These are phyloP conservation scores for Drosophila mettleri DNA, from an alignment of 2,888 invertebrate species.

Conservation along the genomic window DNA sequence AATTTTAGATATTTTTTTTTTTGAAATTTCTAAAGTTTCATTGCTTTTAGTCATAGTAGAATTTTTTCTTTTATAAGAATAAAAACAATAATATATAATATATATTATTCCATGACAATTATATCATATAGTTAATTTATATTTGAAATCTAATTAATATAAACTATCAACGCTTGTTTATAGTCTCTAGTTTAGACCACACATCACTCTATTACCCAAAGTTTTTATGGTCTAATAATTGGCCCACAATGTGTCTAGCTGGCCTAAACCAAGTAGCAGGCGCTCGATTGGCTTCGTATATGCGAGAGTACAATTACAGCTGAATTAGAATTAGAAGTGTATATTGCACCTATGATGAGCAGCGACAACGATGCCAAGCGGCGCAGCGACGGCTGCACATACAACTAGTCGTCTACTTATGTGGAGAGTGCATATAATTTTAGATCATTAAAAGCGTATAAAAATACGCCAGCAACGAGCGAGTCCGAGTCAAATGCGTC, in stretches of 20 bases:
- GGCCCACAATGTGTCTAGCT: conserved; percentile 23
- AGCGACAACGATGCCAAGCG: conserved; percentile 47
- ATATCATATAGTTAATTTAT: too few relatives aligned
- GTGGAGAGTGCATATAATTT: conserved; percentile 66
- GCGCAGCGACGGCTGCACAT: conserved; percentile 30
- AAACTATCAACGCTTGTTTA: too few relatives aligned
- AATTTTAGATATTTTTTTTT: too few relatives aligned
- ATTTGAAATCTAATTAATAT: too few relatives aligned
- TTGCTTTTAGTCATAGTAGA: too few relatives aligned
- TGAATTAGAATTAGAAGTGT: conserved; percentile 79
- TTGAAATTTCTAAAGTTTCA: too few relatives aligned
- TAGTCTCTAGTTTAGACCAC: background rate
- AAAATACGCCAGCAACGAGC: conserved; percentile 66
- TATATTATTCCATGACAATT: too few relatives aligned
- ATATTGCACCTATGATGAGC: conserved; percentile 59
- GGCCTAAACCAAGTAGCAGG: conserved; percentile 37
- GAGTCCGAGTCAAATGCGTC: conserved; percentile 41
- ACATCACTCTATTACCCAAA: background rate
- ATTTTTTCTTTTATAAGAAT: too few relatives aligned
- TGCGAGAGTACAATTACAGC: conserved; percentile 57
- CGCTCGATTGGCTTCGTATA: conserved; percentile 49
- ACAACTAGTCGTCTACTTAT: conserved; percentile 41
- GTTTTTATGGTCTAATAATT: background rate
- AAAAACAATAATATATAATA: too few relatives aligned
- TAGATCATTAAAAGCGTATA: conserved; percentile 75